Evolutionary conservation across 1,140 invertebrate species (phyloP).

Genomic region (Colletes latitarsis): DNA sequence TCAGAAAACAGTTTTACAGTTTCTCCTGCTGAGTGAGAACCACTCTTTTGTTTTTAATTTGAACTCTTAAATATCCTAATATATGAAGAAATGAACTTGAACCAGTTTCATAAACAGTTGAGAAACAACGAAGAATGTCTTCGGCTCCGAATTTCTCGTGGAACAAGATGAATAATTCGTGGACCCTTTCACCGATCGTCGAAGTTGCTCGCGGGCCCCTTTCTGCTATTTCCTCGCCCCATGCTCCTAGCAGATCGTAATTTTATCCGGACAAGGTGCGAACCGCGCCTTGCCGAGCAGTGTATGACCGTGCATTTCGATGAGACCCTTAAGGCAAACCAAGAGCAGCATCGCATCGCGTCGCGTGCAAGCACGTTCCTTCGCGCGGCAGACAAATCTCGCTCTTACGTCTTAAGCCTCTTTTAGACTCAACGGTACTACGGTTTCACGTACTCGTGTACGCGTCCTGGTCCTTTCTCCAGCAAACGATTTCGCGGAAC

Average conservation of each 20-base stretch:
- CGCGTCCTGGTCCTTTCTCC: background rate
- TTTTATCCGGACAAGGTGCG: slow-evolving; percentile 44
- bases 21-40: too few species aligned
- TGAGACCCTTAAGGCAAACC: slow-evolving; percentile 68
- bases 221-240: background rate
- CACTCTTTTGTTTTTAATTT: too few species aligned
- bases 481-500: background rate
- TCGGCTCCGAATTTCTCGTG: background rate
- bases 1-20: too few species aligned
- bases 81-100: too few species aligned
- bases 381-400: slow-evolving; percentile 55
- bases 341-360: slow-evolving; percentile 45
- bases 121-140: background rate
- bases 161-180: background rate
- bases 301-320: slow-evolving; percentile 71
- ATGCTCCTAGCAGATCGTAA: slow-evolving; percentile 27
- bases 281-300: slow-evolving; percentile 41
- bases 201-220: background rate
- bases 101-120: too few species aligned
- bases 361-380: slow-evolving; percentile 66
- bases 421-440: slow-evolving; percentile 34
- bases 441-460: background rate
- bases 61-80: too few species aligned
- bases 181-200: background rate
- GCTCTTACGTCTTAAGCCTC: slow-evolving; percentile 45